Conservation (phyloP, 2,113 vertebrate species). For the Seriola quinqueradiata region DNA sequence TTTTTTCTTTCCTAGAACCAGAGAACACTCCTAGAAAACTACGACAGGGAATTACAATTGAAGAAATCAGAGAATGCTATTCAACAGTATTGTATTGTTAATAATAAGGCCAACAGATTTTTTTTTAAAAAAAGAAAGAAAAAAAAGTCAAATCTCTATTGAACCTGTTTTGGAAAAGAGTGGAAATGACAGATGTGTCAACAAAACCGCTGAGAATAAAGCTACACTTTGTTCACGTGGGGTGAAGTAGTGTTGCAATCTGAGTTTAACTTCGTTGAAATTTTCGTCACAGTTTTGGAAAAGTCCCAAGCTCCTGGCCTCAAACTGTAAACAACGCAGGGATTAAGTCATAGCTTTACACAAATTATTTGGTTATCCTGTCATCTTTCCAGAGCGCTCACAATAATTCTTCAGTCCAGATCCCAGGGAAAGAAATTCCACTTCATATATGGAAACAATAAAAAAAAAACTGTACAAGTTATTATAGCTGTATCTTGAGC, state of each 20-base stretch:
- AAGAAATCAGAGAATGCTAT: background rate
- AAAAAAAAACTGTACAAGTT: constrained; percentile 13
- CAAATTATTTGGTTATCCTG: constrained; percentile 73
- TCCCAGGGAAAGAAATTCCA: constrained; percentile 50
- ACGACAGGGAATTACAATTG: background rate
- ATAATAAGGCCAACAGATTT: constrained; percentile 11
- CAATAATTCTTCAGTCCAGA: constrained; percentile 53
- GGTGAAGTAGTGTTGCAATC: constrained; percentile 59
- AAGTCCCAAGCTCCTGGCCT: constrained; percentile 52
- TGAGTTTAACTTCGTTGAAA: constrained; percentile 51
- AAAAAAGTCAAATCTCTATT: constrained; percentile 6
- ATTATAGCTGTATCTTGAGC: background rate
- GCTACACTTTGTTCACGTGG: constrained; percentile 28
- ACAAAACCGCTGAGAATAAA: constrained; percentile 38
- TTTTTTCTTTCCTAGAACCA: background rate
- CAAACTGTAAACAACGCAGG: constrained; percentile 64
- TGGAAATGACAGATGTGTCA: constrained; percentile 32
- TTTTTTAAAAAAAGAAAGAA: constrained; percentile 2
- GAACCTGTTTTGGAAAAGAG: constrained; percentile 27
- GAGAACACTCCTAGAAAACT: constrained; percentile 11
- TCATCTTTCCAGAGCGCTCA: constrained; percentile 57
- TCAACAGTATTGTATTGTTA: background rate
- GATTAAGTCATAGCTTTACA: constrained; percentile 66
- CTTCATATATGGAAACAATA: constrained; percentile 62
- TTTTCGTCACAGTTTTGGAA: constrained; percentile 55